Base-by-base conservation (phyloP, 2,888 invertebrate species). In the Drosophila birchii region DNA sequence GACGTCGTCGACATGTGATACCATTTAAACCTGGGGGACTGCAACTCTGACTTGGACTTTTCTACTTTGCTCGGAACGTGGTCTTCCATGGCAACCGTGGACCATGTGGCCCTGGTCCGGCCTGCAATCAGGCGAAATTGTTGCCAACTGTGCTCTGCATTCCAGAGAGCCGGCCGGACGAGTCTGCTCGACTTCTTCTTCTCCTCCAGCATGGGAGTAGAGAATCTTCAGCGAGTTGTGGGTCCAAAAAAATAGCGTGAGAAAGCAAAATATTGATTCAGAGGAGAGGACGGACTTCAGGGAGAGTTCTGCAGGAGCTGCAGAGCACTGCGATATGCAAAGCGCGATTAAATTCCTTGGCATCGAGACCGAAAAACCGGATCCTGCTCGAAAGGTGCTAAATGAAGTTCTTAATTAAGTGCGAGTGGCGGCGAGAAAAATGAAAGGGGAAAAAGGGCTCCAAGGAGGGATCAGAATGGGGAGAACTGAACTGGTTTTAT, bases 221-320 rank as follows among this genome's bases (percentile, higher is more conserved):
- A 38, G 49, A 51, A 32, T 8, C 32, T 49, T 29, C 47, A n/a
- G n/a, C 4, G 1, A 29, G 49, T 32, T 32, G 32, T 32, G 32
- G 66, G 63, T 64, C 76, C 73, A 44, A 44, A 44, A 68, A 76
- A 68, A 80, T 87, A 86, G 86, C 86, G 86, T 86, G 86, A 86
- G 86, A 86, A 86, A 89, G 86, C 57, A 86, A 86, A 89, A 86
- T 89, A 86, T 86, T 89, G 89, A 86, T 85, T 88, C 88, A 86
- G 75, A 54, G 60, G 54, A 26, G 26, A 26, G 26, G 26, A 47
- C 26, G 9, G 45, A 47, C 26, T 47, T n/a, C 12, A 12, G 29
- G 29, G 47, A 36, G 54, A 41, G 44, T 12, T 16, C 20, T 32
- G 47, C 54, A 64, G 63, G 49, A 55, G 60, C 60, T 20, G 49